phyloP scores from a whole-genome alignment of 53 echinoderm and acorn worm species.

The Apostichopus leukothele region DNA sequence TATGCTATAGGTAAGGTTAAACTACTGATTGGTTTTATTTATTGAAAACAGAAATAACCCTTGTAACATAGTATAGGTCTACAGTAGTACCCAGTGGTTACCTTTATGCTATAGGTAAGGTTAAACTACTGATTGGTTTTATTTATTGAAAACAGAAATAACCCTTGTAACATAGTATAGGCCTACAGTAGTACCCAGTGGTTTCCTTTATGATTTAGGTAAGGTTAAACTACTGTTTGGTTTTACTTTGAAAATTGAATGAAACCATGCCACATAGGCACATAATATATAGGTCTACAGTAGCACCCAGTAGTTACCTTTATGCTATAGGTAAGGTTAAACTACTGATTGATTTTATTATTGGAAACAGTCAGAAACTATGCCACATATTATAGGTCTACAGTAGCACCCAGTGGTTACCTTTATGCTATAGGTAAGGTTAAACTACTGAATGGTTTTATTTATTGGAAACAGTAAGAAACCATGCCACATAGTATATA shows the following conservation, averaged over 20 bases:
- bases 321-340: conserved; percentile 77
- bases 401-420: conserved; percentile 74
- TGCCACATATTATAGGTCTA: too few species aligned
- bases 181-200: conserved; percentile 73
- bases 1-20: conserved; percentile 78
- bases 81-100: conserved; percentile 67
- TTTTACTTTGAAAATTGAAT: too few species aligned
- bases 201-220: conserved; percentile 88
- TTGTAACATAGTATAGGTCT: too few species aligned
- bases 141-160: too few species aligned
- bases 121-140: too few species aligned
- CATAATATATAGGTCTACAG: too few species aligned
- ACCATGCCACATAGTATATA: too few species aligned
- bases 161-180: conserved; percentile 12
- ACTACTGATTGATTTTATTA: not conserved
- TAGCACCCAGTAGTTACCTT: conserved; percentile 60
- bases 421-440: conserved; percentile 83
- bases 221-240: not conserved
- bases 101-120: conserved; percentile 61
- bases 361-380: too few species aligned
- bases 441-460: too few species aligned
- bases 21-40: too few species aligned
- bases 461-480: too few species aligned
- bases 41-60: too few species aligned
- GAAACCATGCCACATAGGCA: conserved; percentile 40